Percentiles rank a stretch among this genome's conserved stretches.
Conservation (phyloP, 1,140 invertebrate genomes). For the Nephotettix cincticeps region DNA sequence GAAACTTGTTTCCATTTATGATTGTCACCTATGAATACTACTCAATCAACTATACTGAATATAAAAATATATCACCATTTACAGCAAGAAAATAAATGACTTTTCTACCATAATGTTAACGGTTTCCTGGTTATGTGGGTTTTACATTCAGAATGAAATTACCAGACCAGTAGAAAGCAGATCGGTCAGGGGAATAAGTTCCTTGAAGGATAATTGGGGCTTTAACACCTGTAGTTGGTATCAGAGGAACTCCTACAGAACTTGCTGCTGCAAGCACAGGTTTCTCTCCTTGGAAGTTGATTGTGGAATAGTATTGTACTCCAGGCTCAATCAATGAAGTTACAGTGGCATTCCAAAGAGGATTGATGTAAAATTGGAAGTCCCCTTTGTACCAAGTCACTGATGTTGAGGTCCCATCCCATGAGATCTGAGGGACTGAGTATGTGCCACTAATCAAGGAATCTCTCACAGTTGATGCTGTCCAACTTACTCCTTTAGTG, state of each 20-base stretch:
- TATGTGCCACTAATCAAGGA: background rate
- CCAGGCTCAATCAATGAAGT: background rate
- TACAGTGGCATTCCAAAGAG: background rate
- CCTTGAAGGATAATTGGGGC: constrained; percentile 22
- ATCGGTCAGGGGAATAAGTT: constrained; percentile 12
- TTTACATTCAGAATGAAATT: constrained; percentile 11
- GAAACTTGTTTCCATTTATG: no score
- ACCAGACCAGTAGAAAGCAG: constrained; percentile 24
- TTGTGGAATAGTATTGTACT: constrained; percentile 1
- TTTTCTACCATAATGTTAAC: no score
- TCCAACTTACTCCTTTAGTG: background rate
- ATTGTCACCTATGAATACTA: no score
- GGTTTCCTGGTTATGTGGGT: background rate
- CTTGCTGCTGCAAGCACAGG: background rate
- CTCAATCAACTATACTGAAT: no score
- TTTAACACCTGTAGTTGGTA: constrained; percentile 2
- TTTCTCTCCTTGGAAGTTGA: background rate
- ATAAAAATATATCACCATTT: no score
- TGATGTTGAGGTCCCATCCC: background rate
- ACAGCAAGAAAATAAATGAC: no score
- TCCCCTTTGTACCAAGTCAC: constrained; percentile 10
- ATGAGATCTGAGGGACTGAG: background rate
- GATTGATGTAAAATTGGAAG: background rate
- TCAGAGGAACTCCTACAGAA: background rate
- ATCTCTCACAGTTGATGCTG: background rate